Evolutionary conservation across 2,797 vertebrate species (phyloP).

Genomic region (Anguilla anguilla): DNA sequence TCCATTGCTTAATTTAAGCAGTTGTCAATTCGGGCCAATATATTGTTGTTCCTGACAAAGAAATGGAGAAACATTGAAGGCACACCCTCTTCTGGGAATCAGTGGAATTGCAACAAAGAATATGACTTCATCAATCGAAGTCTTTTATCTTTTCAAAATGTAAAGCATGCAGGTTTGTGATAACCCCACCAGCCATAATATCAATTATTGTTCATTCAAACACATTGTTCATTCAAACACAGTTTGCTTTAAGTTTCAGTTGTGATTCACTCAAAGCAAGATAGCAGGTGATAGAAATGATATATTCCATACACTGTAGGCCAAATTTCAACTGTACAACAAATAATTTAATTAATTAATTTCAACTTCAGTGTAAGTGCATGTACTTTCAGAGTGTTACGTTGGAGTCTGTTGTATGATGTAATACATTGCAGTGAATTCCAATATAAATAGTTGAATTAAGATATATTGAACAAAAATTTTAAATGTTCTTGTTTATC

Average conservation of each 20-base stretch:
- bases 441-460: slow-evolving; percentile 9
- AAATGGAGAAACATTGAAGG: not conserved
- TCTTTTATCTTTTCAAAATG: not conserved
- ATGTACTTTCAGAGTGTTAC: not conserved
- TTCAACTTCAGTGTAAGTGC: not conserved
- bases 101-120: slow-evolving; percentile 24
- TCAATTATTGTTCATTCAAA: no score
- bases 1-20: slow-evolving; percentile 22
- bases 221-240: no score
- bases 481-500: no score
- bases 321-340: no score
- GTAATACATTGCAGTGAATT: not conserved
- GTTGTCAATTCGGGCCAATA: slow-evolving; percentile 47
- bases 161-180: not conserved
- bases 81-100: slow-evolving; percentile 57
- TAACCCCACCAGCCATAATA: no score
- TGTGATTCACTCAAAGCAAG: no score
- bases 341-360: not conserved
- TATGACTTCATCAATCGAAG: not conserved
- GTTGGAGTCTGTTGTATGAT: not conserved
- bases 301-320: no score
- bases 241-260: no score
- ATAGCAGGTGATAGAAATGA: no score
- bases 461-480: not conserved
- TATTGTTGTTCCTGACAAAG: not conserved